Evolutionary conservation across 2,113 vertebrate species (phyloP), one percentile per base, ranked within the genome.

Genomic region (Capreolus pygargus): DNA sequence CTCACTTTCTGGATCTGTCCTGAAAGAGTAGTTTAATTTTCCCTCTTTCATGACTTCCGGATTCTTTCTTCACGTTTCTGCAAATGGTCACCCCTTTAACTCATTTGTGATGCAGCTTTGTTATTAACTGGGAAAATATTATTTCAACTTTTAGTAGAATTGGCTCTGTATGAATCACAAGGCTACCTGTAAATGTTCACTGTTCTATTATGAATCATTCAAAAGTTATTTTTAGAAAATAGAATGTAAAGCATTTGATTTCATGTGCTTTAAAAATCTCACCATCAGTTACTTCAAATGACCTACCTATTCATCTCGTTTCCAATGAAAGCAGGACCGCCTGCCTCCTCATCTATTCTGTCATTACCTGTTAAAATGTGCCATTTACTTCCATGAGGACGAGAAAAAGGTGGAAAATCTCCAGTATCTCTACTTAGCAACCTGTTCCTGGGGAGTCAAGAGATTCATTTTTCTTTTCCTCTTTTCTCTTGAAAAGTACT

Each of bases 401-500:
- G 57, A 83, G 86, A 33, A 64, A 93, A 86, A 30, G 47, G n/a
- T 67, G 25, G 70, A 82, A 90, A 93, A 78, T 86, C 74, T 28
- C 39, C 82, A 95, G 70, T 58, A 57, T 17, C 16, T 43, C 52
- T 61, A 76, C 36, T 74, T 86, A 95, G 70, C 91, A 84, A 57
- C n/a, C 36, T 94, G 45, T 60, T 83, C 52, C 67, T 55, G 30
- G 27, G 60, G 15, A 89, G 55, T 61, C 67, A 81, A 91, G 36
- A 43, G 88, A 52, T 84, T 91, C 54, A 70, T 81, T 96, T 97
- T 93, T 92, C 39, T 86, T 92, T 92, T 67, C n/a, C 43, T 82
- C 21, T 95, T 94, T 96, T 95, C 84, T 92, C 67, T 92, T 45
- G 87, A 95, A 88, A 94, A 91, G 90, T 21, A 50, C 28, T 67